Conservation (phyloP, 2,113 vertebrate species). For the Merops nubicus region DNA sequence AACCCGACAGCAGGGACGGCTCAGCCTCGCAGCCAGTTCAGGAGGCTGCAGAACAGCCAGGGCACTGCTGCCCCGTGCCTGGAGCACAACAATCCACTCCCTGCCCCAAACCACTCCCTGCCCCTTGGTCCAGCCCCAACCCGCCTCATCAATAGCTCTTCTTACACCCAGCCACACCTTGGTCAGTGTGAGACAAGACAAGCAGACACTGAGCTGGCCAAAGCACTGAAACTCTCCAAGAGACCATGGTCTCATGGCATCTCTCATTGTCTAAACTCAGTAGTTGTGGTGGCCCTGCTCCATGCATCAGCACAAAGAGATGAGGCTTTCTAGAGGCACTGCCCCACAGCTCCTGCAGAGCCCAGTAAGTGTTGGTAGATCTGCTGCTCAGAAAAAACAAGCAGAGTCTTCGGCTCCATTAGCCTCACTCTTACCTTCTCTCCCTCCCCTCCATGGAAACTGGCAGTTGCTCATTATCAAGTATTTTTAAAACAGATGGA, state of each 20-base stretch:
- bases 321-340: not conserved
- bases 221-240: not conserved
- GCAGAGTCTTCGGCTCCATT: not conserved
- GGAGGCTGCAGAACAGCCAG: not conserved
- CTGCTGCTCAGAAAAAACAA: not conserved
- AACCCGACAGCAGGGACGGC: not conserved
- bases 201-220: not conserved
- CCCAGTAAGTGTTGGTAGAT: not conserved
- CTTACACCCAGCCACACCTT: not conserved
- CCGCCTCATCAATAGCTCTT: accelerated
- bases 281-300: accelerated
- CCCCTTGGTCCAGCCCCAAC: accelerated
- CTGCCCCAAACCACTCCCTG: too few relatives aligned
- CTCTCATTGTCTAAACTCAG: not conserved
- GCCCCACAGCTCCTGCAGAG: not conserved
- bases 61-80: not conserved
- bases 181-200: accelerated
- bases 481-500: conserved; percentile 27
- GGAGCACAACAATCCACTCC: not conserved
- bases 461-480: not conserved
- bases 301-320: accelerated
- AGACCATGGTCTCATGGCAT: not conserved
- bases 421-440: not conserved
- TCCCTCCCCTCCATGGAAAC: conserved; percentile 27
- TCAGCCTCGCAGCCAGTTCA: not conserved